These are phyloP conservation scores for Drosophila busckii DNA, from an alignment of 1,140 invertebrate genomes.

Conservation along the genomic window DNA sequence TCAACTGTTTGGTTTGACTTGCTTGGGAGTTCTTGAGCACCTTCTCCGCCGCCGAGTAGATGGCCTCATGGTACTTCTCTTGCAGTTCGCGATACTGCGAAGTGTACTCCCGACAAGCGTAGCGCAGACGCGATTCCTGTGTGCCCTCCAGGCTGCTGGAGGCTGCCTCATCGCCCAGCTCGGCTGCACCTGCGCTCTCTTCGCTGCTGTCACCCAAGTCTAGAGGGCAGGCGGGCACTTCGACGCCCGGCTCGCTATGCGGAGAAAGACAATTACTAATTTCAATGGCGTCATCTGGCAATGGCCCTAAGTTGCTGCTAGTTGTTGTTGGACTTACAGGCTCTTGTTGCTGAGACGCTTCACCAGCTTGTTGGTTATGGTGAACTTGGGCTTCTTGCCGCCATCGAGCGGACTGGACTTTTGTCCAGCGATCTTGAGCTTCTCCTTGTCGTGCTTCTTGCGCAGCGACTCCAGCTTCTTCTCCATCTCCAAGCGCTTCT, in stretches of 20 bases:
- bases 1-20: constrained; percentile 87
- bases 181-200: constrained; percentile 74
- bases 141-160: constrained; percentile 81
- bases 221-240: constrained; percentile 66
- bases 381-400: constrained; percentile 85
- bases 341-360: constrained; percentile 90
- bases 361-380: constrained; percentile 86
- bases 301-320: constrained; percentile 10
- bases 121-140: constrained; percentile 84
- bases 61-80: constrained; percentile 90
- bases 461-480: constrained; percentile 91
- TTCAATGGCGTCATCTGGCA: constrained; percentile 66
- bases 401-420: constrained; percentile 81
- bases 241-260: constrained; percentile 72
- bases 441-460: constrained; percentile 93
- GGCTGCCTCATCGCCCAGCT: constrained; percentile 75
- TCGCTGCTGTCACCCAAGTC: constrained; percentile 69
- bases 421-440: constrained; percentile 81
- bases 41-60: constrained; percentile 88
- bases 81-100: constrained; percentile 88
- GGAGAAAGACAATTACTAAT: constrained; percentile 74
- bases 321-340: constrained; percentile 82
- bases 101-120: constrained; percentile 85
- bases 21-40: constrained; percentile 88
- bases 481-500: constrained; percentile 90